phyloP scores from a whole-genome alignment of 2,797 vertebrate genomes.

The Masticophis lateralis region DNA sequence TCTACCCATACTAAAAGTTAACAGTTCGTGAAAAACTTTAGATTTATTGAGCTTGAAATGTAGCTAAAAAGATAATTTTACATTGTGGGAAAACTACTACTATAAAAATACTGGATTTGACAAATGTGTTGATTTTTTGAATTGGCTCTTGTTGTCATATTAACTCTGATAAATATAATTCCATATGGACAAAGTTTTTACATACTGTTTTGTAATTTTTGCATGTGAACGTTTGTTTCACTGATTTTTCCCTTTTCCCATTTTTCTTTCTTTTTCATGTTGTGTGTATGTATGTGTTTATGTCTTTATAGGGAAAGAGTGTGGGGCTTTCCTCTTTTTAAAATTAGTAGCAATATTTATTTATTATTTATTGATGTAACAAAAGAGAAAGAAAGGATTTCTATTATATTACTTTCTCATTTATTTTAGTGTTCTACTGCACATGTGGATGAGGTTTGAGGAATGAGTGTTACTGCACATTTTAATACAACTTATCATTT shows the following conservation, averaged over 20 bases:
- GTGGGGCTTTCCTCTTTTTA: background rate
- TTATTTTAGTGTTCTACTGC: background rate
- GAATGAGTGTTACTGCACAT: background rate
- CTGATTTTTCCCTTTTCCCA: background rate
- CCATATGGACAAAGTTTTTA: background rate
- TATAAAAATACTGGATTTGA: background rate
- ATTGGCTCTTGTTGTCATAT: background rate
- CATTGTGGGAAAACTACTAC: background rate
- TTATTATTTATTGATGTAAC: background rate
- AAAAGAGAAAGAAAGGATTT: background rate
- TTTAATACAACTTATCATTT: background rate
- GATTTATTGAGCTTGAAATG: background rate
- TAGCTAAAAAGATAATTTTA: background rate
- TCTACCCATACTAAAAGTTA: background rate
- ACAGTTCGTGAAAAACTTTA: background rate
- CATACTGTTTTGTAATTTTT: background rate
- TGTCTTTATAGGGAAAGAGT: background rate
- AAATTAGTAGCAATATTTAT: background rate
- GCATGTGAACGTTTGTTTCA: background rate
- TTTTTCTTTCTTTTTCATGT: background rate
- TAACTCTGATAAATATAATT: background rate
- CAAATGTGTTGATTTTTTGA: background rate
- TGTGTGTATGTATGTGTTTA: background rate
- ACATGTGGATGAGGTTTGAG: background rate
- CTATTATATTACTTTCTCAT: background rate